These are phyloP conservation scores for Eublepharis macularius DNA, from an alignment of 2,113 vertebrate species.

Conservation along the genomic window DNA sequence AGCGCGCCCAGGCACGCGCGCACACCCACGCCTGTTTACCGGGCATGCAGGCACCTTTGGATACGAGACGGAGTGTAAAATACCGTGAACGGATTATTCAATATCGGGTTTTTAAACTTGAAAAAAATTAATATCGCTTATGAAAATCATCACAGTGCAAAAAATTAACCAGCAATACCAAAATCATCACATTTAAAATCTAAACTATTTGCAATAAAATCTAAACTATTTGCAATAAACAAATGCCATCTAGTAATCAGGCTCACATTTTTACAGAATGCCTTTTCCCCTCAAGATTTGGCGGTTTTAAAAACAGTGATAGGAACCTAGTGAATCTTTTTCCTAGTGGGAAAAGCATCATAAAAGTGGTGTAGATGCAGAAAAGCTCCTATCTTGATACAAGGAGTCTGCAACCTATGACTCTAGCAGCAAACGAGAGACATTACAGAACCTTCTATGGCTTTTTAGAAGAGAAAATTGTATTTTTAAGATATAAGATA, in stretches of 20 bases:
- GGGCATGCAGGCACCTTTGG: background rate
- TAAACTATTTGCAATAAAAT: background rate
- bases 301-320: too few relatives aligned
- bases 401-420: too few relatives aligned
- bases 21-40: fast-evolving
- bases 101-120: too few relatives aligned
- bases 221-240: background rate
- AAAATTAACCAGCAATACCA: background rate
- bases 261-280: background rate
- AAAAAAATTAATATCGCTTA: background rate
- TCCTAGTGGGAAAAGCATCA: too few relatives aligned
- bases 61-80: background rate
- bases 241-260: background rate
- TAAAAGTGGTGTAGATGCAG: background rate
- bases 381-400: background rate
- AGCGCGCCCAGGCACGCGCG: background rate
- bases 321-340: too few relatives aligned
- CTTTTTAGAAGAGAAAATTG: too few relatives aligned
- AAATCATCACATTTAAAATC: background rate
- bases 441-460: too few relatives aligned
- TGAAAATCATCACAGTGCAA: background rate
- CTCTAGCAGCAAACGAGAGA: too few relatives aligned
- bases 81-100: too few relatives aligned
- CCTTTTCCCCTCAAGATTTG: too few relatives aligned
- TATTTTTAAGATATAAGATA: too few relatives aligned